These are phyloP conservation scores for Dendrolimus punctatus DNA, from an alignment of 1,140 invertebrate genomes.

Conservation along the genomic window DNA sequence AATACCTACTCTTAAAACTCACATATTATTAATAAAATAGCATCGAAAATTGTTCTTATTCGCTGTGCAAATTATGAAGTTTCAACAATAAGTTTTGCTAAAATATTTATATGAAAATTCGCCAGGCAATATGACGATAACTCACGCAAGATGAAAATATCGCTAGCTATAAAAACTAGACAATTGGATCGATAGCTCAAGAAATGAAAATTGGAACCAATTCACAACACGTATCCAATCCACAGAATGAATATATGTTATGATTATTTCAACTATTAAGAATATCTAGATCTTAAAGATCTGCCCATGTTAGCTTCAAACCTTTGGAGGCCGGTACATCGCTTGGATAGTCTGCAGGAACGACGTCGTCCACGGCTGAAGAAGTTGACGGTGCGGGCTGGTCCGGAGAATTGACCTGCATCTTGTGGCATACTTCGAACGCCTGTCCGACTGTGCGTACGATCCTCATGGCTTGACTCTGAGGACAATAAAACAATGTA, in stretches of 20 bases:
- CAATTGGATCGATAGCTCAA: too few species aligned
- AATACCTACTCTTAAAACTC: neutral
- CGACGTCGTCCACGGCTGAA: constrained; percentile 34
- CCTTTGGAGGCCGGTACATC: constrained; percentile 41
- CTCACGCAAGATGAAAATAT: too few species aligned
- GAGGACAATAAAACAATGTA: constrained; percentile 29
- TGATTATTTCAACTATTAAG: too few species aligned
- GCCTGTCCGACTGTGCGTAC: constrained; percentile 98
- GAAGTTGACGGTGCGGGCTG: constrained; percentile 49
- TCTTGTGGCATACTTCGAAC: constrained; percentile 99
- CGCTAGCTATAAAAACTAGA: too few species aligned
- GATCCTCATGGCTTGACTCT: constrained; percentile 98
- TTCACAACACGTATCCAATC: too few species aligned
- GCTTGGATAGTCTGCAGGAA: constrained; percentile 20
- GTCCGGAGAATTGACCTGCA: constrained; percentile 73
- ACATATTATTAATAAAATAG: neutral
- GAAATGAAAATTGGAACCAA: too few species aligned
- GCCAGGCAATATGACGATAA: too few species aligned
- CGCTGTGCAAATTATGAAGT: too few species aligned
- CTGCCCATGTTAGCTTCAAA: constrained; percentile 12
- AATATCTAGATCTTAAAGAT: neutral
- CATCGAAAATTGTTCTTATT: too few species aligned
- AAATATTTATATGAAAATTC: too few species aligned
- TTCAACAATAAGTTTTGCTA: too few species aligned
- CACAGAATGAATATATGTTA: too few species aligned